Percentiles rank a stretch among this genome's conserved stretches.
These are phyloP conservation scores for Andrena flavipes DNA, from an alignment of 2,888 invertebrate species.

Conservation along the genomic window DNA sequence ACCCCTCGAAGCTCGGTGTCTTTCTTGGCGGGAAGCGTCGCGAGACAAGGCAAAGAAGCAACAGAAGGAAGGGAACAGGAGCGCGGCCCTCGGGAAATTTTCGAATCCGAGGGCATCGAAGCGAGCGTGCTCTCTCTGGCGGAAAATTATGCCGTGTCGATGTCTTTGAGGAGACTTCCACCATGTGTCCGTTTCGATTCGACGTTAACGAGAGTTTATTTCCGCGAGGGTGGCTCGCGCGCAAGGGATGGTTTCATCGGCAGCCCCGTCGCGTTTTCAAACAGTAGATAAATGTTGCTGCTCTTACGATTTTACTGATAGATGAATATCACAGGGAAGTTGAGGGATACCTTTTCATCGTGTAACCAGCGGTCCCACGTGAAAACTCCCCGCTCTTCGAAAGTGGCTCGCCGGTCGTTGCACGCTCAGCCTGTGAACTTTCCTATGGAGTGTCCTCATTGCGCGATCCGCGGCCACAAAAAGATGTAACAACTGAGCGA, in stretches of 20 bases:
- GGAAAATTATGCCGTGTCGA: slow-evolving; percentile 64
- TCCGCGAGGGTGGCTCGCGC: background rate
- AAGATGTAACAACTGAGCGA: slow-evolving; percentile 12
- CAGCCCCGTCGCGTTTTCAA: background rate
- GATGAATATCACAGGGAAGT: too few relatives aligned
- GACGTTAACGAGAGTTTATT: slow-evolving; percentile 47
- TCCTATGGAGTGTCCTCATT: slow-evolving; percentile 2
- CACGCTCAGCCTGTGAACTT: slow-evolving; percentile 8
- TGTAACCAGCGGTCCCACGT: background rate
- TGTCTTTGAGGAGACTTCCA: slow-evolving; percentile 44
- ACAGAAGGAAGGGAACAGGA: slow-evolving; percentile 57
- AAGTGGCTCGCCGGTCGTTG: background rate
- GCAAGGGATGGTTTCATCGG: background rate
- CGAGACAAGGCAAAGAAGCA: slow-evolving; percentile 52
- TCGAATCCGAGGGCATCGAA: slow-evolving; percentile 50
- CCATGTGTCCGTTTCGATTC: slow-evolving; percentile 35
- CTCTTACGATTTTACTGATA: too few relatives aligned
- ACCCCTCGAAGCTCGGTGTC: background rate
- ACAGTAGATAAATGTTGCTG: too few relatives aligned
- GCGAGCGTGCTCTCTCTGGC: slow-evolving; percentile 49
- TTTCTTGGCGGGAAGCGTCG: slow-evolving; percentile 43
- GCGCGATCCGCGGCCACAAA: slow-evolving; percentile 12
- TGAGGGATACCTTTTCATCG: too few relatives aligned
- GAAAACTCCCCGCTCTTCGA: background rate
- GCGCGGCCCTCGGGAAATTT: slow-evolving; percentile 59